A percentile compares a stretch with the other conserved stretches of the same genome.
These are phyloP conservation scores for Drosophila bipectinata DNA, from an alignment of 1,140 invertebrate species.

Conservation along the genomic window DNA sequence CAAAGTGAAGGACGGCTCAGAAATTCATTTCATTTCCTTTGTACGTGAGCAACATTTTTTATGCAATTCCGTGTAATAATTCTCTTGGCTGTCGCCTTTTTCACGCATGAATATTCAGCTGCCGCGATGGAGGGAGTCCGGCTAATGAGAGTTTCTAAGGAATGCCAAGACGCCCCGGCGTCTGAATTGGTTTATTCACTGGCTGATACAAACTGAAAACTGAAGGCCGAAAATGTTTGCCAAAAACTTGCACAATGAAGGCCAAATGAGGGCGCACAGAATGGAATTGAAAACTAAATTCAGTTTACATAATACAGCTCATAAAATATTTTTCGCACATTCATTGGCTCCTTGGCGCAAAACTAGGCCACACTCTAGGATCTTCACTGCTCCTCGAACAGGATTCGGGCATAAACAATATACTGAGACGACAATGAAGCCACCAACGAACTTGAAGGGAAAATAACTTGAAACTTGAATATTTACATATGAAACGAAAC, in stretches of 20 bases:
- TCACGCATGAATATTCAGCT: conserved; percentile 65
- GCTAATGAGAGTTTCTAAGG: conserved; percentile 36
- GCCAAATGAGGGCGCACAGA: conserved; percentile 53
- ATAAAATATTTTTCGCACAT: conserved; percentile 76
- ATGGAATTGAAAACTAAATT: conserved; percentile 65
- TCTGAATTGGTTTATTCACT: conserved; percentile 34
- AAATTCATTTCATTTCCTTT: conserved; percentile 82
- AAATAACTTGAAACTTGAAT: conserved; percentile 78
- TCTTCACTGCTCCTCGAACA: conserved; percentile 46
- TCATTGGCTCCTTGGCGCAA: conserved; percentile 30
- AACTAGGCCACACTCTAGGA: conserved; percentile 75
- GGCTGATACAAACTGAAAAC: conserved; percentile 30
- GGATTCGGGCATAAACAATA: conserved; percentile 78
- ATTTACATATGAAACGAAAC: conserved; percentile 78
- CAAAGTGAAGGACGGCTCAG: conserved; percentile 70
- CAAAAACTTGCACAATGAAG: conserved; percentile 47
- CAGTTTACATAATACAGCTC: conserved; percentile 79
- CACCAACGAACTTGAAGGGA: conserved; percentile 65
- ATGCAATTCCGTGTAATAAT: conserved; percentile 71
- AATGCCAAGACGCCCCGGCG: conserved; percentile 15
- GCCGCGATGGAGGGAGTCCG: conserved; percentile 3
- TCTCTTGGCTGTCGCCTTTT: conserved; percentile 55
- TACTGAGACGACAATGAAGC: conserved; percentile 62
- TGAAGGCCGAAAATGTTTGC: conserved; percentile 28
- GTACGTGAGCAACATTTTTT: conserved; percentile 78